Conservation (phyloP, 92 coral and sea anemone species). For the Zoanthus gigantus region DNA sequence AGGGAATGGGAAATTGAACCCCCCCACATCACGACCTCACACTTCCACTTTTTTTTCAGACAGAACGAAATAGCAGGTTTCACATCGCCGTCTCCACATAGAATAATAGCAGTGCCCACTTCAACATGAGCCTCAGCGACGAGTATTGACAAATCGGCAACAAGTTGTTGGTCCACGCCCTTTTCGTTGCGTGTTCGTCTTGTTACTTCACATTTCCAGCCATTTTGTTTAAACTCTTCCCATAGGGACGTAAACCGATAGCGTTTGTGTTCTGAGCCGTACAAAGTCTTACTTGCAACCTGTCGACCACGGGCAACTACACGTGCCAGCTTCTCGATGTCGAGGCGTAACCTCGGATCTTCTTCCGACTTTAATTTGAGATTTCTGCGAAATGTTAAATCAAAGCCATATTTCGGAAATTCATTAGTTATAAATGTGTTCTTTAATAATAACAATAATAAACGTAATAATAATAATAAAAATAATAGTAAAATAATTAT, state of each 20-base stretch:
- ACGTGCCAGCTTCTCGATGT: background rate
- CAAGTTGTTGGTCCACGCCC: slow-evolving; percentile 23
- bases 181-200: slow-evolving; percentile 13
- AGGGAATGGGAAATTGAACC: background rate
- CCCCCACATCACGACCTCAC: slow-evolving; percentile 41
- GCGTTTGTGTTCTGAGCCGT: slow-evolving; percentile 8
- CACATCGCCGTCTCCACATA: slow-evolving; percentile 41
- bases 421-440: no score
- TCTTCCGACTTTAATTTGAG: background rate
- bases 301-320: background rate
- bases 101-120: background rate
- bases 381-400: background rate
- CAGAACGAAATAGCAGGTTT: slow-evolving; percentile 3
- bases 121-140: slow-evolving; percentile 1
- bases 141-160: background rate
- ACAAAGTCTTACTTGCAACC: slow-evolving; percentile 18
- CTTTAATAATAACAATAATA: no score
- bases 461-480: no score
- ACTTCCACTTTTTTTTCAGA: slow-evolving; percentile 10
- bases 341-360: slow-evolving; percentile 15
- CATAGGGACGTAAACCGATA: background rate
- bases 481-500: no score
- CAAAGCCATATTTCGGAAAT: no score
- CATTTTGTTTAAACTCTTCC: background rate
- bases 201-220: background rate